These are phyloP conservation scores for Onthophagus taurus DNA, from an alignment of 1,140 invertebrate species.

Conservation along the genomic window DNA sequence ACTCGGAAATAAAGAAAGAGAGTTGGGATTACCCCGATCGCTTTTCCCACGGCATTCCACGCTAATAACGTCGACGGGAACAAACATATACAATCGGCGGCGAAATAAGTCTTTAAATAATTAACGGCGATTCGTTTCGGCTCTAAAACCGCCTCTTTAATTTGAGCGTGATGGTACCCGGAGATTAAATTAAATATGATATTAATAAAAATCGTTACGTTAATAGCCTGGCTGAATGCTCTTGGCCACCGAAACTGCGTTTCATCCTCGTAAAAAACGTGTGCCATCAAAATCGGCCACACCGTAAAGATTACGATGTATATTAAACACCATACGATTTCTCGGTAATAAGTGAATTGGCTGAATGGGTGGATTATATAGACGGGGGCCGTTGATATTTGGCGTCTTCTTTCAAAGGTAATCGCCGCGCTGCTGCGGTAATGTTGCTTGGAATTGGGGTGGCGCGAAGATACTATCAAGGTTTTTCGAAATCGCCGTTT, in stretches of 20 bases:
- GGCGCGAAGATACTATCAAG: too few species aligned
- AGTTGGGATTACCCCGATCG: background rate
- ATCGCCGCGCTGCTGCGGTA: conserved; percentile 13
- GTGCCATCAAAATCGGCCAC: too few species aligned
- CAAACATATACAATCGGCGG: conserved; percentile 10
- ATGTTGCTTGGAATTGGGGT: too few species aligned
- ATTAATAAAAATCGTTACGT: conserved; percentile 7
- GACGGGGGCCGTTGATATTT: background rate
- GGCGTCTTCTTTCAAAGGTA: conserved; percentile 13
- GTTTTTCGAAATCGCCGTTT: too few species aligned
- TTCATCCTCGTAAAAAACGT: too few species aligned
- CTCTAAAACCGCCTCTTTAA: conserved; percentile 15
- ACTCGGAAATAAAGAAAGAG: conserved; percentile 5
- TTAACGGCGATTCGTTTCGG: conserved; percentile 8
- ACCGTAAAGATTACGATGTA: too few species aligned
- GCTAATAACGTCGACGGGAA: background rate
- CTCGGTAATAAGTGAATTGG: conserved; percentile 3
- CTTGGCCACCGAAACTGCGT: too few species aligned
- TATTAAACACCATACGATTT: too few species aligned
- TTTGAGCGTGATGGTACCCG: conserved; percentile 8
- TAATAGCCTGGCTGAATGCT: too few species aligned
- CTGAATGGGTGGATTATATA: conserved; percentile 19
- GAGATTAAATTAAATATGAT: conserved; percentile 13
- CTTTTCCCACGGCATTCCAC: background rate
- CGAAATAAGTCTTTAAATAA: conserved; percentile 17